phyloP scores from a whole-genome alignment of 2,888 invertebrate genomes.

The Lycophotia porphyrea region DNA sequence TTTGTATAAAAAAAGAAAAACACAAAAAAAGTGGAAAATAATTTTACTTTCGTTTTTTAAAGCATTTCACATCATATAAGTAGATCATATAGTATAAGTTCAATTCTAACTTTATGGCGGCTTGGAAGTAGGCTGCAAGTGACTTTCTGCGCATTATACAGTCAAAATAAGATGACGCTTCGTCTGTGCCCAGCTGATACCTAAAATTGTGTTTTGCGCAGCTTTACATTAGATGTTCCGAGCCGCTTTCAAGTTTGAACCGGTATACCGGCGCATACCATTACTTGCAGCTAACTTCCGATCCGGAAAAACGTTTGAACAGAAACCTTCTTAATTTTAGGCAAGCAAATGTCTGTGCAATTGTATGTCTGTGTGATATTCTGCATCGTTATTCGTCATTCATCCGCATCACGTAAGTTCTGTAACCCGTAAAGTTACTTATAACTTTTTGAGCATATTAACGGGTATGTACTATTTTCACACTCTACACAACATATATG shows the following conservation, averaged over 20 bases:
- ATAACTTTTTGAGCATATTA: no score
- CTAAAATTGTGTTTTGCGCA: no score
- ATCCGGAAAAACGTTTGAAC: neutral
- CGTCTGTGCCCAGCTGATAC: neutral
- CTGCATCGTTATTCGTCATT: neutral
- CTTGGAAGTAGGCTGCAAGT: neutral
- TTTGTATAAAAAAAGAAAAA: no score
- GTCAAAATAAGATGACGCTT: neutral
- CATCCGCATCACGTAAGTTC: neutral
- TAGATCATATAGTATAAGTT: neutral
- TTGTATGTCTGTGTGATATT: no score
- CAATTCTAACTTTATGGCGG: neutral
- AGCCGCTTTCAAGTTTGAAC: no score
- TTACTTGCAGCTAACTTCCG: neutral
- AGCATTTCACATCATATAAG: neutral
- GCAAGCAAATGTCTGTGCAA: neutral
- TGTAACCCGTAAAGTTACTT: no score
- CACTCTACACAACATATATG: slow-evolving; percentile 1
- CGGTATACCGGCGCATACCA: neutral
- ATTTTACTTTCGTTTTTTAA: neutral
- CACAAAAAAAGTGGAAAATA: no score
- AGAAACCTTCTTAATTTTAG: slow-evolving; percentile 2
- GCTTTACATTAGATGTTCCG: neutral
- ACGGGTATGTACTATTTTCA: neutral
- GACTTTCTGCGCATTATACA: neutral